Evolutionary conservation across 2,113 vertebrate genomes (phyloP), one percentile per base, ranked within the genome.

Genomic region (Mastomys coucha): DNA sequence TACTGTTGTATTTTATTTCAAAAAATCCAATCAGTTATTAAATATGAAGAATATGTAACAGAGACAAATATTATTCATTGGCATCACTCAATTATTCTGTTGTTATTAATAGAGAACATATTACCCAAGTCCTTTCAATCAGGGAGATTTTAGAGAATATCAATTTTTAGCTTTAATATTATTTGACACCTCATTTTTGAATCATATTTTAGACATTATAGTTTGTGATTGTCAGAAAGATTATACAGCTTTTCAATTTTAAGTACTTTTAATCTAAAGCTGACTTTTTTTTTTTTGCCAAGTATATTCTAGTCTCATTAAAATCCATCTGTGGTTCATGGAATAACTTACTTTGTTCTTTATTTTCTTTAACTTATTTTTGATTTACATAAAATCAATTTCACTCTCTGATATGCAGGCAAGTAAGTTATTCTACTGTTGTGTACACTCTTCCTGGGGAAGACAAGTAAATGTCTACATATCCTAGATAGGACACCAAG

Each of bases 281-380:
- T 96, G 10, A 31, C n/a, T n/a, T 4, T 39, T 31, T 88, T 91
- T 88, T 91, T 91, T 88, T 93, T 93, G 2, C 26, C 5, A 91
- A 78, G 20, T 1, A 87, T 1, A 42, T 86, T 87, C 24, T 63
- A 22, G 51, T 81, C n/a, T 91, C 51, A 26, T 78, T 87, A 93
- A 85, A 53, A 5, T 1, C 5, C 24, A 85, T 33, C 4, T 67
- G n/a, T 7, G 13, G n/a, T 87, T 70, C 19, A 70, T 53, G 45
- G 45, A 65, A 51, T 70, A 51, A 87, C 19, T 70, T 13, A 78
- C n/a, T 16, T 76, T 2, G 2, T 80, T 90, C 0, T 39, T 60
- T 91, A 60, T 28, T 70, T 89, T 75, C 63, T 36, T 56, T 49
- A 20, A 17, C n/a, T 73, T 76, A 60, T 31, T 88, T 92, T 51